phyloP scores from a whole-genome alignment of 2,888 invertebrate genomes.

The Meghimatium bilineatum region DNA sequence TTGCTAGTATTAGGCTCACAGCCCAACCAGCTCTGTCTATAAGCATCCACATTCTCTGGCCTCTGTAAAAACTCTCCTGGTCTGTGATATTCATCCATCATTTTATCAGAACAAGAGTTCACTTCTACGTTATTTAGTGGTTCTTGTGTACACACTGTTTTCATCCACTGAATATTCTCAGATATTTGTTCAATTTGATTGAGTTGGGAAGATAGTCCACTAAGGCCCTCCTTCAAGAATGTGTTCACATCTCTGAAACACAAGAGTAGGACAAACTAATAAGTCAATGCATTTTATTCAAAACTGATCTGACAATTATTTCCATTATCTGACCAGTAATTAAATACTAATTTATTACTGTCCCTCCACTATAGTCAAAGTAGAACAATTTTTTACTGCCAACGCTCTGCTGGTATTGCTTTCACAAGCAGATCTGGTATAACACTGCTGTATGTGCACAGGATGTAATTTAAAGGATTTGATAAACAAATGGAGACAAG shows the following conservation, averaged over 20 bases:
- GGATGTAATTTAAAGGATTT: no score
- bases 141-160: not conserved
- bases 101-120: not conserved
- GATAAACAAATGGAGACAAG: no score
- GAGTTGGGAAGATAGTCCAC: slow-evolving; percentile 12
- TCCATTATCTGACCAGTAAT: no score
- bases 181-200: slow-evolving; percentile 15
- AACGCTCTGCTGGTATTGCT: no score
- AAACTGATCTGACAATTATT: no score
- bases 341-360: no score
- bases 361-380: no score
- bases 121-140: no score
- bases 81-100: no score
- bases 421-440: no score
- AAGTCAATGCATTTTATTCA: not conserved
- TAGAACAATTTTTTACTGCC: no score
- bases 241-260: slow-evolving; percentile 18
- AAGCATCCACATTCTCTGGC: not conserved
- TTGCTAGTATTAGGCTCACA: not conserved
- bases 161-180: slow-evolving; percentile 20
- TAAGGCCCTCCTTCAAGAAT: slow-evolving; percentile 8
- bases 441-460: no score
- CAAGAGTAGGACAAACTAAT: not conserved
- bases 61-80: not conserved
- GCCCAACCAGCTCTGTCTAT: not conserved